phyloP scores from a whole-genome alignment of 2,113 vertebrate species.

The Rallus limicola region DNA sequence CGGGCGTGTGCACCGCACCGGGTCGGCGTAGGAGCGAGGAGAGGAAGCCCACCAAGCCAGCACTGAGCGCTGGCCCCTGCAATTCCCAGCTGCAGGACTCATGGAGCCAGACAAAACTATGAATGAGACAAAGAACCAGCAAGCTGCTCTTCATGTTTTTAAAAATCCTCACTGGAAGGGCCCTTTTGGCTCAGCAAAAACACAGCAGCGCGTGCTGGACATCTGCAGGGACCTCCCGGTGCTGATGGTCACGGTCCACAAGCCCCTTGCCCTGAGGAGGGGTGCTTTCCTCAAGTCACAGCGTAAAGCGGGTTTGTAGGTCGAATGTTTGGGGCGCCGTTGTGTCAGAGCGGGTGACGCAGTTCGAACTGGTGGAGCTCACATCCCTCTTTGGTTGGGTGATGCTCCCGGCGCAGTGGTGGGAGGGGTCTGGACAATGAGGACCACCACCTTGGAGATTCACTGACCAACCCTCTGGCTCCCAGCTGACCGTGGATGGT shows the following conservation, averaged over 20 bases:
- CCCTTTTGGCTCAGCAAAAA: background rate
- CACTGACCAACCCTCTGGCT: fast-evolving
- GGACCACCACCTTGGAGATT: background rate
- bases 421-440: background rate
- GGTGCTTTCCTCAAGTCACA: background rate
- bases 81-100: slow-evolving; percentile 47
- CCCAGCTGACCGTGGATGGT: fast-evolving
- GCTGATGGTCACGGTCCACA: background rate
- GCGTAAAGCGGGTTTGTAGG: background rate
- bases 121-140: background rate
- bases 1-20: background rate
- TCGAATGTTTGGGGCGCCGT: background rate
- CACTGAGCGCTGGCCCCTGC: background rate
- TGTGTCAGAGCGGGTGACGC: background rate
- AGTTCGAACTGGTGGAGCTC: background rate
- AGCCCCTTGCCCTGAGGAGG: background rate
- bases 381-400: background rate
- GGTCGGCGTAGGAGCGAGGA: fast-evolving
- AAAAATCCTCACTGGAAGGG: slow-evolving; percentile 2
- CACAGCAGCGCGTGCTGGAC: fast-evolving
- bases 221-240: background rate
- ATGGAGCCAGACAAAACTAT: background rate
- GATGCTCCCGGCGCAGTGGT: background rate
- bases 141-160: background rate
- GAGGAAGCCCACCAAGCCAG: background rate